Evolutionary conservation across 2,113 vertebrate species (phyloP).

Genomic region (Chaetops frenatus): DNA sequence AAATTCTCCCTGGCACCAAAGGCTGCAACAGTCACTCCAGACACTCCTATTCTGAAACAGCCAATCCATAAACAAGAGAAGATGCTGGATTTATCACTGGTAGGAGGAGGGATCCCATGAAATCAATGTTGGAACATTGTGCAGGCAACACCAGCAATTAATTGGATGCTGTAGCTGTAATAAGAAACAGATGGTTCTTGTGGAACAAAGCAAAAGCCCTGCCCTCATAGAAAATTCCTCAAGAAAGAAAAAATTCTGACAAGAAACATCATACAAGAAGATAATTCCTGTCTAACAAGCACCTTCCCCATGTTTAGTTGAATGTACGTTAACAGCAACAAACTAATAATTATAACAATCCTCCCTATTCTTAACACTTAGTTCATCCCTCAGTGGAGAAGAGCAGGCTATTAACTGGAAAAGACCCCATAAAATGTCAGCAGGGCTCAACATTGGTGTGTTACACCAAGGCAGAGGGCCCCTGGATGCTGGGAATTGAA

Average conservation of each 20-base stretch:
- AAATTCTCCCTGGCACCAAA: background rate
- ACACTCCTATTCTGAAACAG: background rate
- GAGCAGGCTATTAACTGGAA: background rate
- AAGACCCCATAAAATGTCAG: background rate
- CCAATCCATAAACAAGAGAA: background rate
- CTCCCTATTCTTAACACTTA: background rate
- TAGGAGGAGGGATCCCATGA: background rate
- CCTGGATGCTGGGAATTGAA: background rate
- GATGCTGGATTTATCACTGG: background rate
- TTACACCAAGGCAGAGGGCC: background rate
- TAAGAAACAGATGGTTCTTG: constrained; percentile 34
- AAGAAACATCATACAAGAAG: background rate
- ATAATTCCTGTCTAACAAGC: background rate
- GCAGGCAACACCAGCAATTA: background rate
- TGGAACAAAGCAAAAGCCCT: background rate
- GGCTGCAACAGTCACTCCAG: background rate
- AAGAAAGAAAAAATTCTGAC: background rate
- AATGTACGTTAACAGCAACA: background rate
- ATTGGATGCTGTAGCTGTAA: background rate
- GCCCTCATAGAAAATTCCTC: background rate
- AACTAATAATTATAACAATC: background rate
- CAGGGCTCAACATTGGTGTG: background rate
- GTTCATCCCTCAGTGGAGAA: background rate
- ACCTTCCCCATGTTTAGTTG: background rate
- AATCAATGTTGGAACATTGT: background rate